Evolutionary conservation across 2,113 vertebrate species (phyloP).

Genomic region (Bufo gargarizans): DNA sequence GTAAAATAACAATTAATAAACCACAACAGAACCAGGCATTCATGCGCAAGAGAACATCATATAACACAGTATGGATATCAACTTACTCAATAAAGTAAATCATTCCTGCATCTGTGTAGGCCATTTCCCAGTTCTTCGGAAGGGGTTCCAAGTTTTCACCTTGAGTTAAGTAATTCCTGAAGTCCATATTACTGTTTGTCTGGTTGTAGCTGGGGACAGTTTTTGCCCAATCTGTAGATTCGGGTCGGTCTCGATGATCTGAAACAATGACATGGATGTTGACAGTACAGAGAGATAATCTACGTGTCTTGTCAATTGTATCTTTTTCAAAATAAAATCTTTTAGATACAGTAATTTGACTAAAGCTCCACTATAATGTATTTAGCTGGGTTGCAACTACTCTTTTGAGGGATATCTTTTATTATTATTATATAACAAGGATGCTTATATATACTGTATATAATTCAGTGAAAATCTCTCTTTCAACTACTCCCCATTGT

Average conservation of each 20-base stretch:
- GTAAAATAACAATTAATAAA: neutral
- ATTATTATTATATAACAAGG: too few species aligned
- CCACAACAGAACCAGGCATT: too few species aligned
- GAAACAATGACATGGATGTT: constrained; percentile 67
- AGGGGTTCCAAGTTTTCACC: constrained; percentile 90
- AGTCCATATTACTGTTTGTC: constrained; percentile 87
- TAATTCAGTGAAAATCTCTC: neutral
- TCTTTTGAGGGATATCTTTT: too few species aligned
- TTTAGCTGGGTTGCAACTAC: too few species aligned
- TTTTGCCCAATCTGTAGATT: constrained; percentile 89
- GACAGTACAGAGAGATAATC: neutral
- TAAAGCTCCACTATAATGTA: neutral
- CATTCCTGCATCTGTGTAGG: constrained; percentile 96
- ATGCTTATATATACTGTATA: too few species aligned
- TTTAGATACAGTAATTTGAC: neutral
- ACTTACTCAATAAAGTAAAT: constrained; percentile 99
- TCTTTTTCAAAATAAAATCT: neutral
- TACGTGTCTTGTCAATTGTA: neutral
- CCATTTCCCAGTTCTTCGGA: constrained; percentile 97
- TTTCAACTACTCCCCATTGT: neutral
- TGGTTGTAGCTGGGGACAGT: constrained; percentile 94
- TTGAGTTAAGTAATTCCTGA: constrained; percentile 81
- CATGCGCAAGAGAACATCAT: neutral
- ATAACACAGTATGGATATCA: neutral
- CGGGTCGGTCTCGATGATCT: constrained; percentile 86